These are phyloP conservation scores for Hemichromis elongatus DNA, from an alignment of 2,113 vertebrate species.

Conservation along the genomic window DNA sequence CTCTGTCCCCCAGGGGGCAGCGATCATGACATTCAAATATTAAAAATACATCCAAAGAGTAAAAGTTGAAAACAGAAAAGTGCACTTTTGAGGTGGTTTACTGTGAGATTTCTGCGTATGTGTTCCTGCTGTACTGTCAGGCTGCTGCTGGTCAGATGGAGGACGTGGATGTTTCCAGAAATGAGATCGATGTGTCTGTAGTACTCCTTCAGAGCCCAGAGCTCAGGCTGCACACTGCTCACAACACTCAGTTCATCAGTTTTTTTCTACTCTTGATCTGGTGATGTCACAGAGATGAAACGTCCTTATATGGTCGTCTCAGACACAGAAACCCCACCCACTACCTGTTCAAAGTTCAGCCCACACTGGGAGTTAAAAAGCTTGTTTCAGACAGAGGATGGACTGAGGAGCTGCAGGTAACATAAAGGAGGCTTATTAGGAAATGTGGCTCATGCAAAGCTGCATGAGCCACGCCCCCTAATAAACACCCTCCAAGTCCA, in stretches of 20 bases:
- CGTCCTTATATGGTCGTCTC: neutral
- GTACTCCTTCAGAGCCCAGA: neutral
- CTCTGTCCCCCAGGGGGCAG: accelerated
- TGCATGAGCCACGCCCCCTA: neutral
- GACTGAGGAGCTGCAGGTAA: neutral
- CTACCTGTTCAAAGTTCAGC: neutral
- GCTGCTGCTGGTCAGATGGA: neutral
- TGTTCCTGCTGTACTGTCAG: neutral
- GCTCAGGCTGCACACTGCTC: neutral
- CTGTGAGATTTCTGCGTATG: neutral
- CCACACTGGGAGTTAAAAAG: neutral
- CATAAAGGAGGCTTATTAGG: neutral
- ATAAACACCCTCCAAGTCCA: neutral
- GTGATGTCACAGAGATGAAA: neutral
- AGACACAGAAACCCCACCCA: accelerated
- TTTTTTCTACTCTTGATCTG: neutral
- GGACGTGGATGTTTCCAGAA: neutral
- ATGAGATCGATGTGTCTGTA: neutral
- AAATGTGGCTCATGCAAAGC: neutral
- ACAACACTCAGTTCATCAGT: neutral
- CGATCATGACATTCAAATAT: neutral
- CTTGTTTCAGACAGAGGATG: neutral
- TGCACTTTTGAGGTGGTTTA: neutral
- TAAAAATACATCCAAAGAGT: neutral
- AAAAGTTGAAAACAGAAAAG: neutral